Base-by-base conservation (phyloP, 2,797 vertebrate genomes). In the Oreortyx pictus region DNA sequence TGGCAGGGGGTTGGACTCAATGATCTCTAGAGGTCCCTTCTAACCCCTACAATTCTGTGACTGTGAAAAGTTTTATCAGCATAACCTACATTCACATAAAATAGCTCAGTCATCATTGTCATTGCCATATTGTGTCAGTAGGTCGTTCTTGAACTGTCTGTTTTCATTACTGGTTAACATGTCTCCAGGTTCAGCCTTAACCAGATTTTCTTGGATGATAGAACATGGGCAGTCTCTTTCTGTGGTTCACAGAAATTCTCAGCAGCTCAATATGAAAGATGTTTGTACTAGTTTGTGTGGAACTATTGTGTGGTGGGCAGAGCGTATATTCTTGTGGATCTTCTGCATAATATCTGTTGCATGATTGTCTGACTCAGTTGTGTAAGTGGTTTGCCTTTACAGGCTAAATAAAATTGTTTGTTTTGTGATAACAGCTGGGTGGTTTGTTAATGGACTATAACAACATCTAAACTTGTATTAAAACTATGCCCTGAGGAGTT, bases 131-230 rank as follows among this genome's bases (percentile, higher is more conserved):
- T 27, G 14, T 90, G 59, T 81, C 57, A 82, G 35, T 62, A 47
- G 41, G n/a, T 46, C 66, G 72, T 56, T 84, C 49, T 77, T 75
- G 33, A 84, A 39, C 54, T 65, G 25, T 49, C 72, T 89, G 65
- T 60, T 88, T 86, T 89, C 81, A 54, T 71, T 89, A 88, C 57
- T 57, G 64, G 49, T 57, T 82, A 79, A 50, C 52, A 9, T 91
- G 94, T 92, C 61, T 91, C 22, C 9, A 82, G 65, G 46, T 82
- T 82, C 47, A 70, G 10, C 43, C 46, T 56, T 90, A 72, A 67
- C 52, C 35, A 73, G 35, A 43, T 85, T 88, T 84, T 81, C 49
- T 82, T 31, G 35, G 57, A 52, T 93, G 62, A 31, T 92, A 73
- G 74, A 86, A 75, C 27, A 22, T 13, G 35, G 60, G 18, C 64